Percentiles rank a stretch among this genome's conserved stretches.
Conservation (phyloP, 30 jellyfish, hydroid and myxozoan genomes). For the Chironex yamaguchii region DNA sequence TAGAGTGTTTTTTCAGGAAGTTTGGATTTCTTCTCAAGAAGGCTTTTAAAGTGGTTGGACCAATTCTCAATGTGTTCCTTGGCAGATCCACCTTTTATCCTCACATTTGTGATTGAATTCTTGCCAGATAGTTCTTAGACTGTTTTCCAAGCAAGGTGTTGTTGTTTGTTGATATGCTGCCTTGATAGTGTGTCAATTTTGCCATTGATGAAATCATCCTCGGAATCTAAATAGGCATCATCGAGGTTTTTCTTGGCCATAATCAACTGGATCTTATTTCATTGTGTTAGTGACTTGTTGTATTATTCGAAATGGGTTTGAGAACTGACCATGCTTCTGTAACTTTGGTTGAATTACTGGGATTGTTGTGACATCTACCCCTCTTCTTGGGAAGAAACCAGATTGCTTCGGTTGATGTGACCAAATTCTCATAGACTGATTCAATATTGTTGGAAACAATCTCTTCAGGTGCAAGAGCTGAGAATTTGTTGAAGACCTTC, state of each 20-base stretch:
- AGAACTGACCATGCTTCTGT: not conserved
- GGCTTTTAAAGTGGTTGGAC: not conserved
- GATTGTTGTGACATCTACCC: too few relatives aligned
- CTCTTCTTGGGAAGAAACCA: too few relatives aligned
- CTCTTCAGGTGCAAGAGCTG: too few relatives aligned
- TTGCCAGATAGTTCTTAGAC: not conserved
- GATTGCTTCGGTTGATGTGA: too few relatives aligned
- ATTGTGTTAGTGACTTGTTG: not conserved
- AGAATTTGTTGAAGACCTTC: not conserved
- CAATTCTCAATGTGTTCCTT: not conserved
- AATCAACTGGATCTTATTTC: not conserved
- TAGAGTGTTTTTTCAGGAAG: too few relatives aligned
- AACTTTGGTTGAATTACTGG: too few relatives aligned
- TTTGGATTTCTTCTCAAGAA: not conserved
- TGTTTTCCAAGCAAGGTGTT: constrained; percentile 8
- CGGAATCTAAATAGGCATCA: not conserved
- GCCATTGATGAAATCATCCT: not conserved
- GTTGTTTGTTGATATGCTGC: not conserved
- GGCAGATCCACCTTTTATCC: not conserved
- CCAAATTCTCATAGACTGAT: not conserved
- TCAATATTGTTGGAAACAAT: not conserved
- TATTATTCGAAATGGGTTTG: not conserved
- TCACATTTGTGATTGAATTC: not conserved
- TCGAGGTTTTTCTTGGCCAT: not conserved
- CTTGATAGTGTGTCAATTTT: not conserved